phyloP scores from a whole-genome alignment of 2,888 invertebrate species.

The Xylocampa areola region DNA sequence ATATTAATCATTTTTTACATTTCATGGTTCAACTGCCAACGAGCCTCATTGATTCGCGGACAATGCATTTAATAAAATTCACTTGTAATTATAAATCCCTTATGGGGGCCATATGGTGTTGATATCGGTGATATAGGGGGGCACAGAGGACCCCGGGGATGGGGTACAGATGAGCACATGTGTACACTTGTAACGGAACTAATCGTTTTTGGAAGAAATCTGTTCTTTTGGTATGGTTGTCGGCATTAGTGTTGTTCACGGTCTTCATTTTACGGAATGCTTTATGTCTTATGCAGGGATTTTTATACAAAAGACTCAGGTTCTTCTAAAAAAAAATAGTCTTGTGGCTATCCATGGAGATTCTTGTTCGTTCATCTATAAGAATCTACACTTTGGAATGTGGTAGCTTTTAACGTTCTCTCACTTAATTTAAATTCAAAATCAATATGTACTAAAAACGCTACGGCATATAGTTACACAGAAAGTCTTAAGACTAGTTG shows the following conservation, averaged over 20 bases:
- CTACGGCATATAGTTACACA: too few relatives aligned
- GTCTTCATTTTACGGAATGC: constrained; percentile 10
- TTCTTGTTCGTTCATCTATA: too few relatives aligned
- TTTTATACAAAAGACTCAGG: too few relatives aligned
- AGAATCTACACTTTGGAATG: too few relatives aligned
- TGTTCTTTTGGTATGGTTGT: constrained; percentile 62
- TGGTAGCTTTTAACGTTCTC: too few relatives aligned
- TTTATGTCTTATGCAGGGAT: neutral
- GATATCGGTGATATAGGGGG: constrained; percentile 63
- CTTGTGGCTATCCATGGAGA: too few relatives aligned
- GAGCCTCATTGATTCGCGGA: constrained; percentile 66
- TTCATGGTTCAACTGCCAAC: constrained; percentile 79
- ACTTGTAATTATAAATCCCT: constrained; percentile 80
- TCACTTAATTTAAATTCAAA: too few relatives aligned
- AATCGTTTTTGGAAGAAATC: constrained; percentile 76
- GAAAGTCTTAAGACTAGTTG: too few relatives aligned
- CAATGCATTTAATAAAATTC: constrained; percentile 70
- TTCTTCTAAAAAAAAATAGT: too few relatives aligned
- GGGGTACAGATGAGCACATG: constrained; percentile 70
- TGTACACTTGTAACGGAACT: constrained; percentile 84
- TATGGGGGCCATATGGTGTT: constrained; percentile 83
- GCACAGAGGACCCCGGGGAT: constrained; percentile 59
- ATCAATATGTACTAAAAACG: too few relatives aligned
- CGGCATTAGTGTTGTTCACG: constrained; percentile 52
- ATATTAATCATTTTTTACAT: constrained; percentile 70